phyloP scores from a whole-genome alignment of 2,888 invertebrate genomes.

The Miltochrista miniata region DNA sequence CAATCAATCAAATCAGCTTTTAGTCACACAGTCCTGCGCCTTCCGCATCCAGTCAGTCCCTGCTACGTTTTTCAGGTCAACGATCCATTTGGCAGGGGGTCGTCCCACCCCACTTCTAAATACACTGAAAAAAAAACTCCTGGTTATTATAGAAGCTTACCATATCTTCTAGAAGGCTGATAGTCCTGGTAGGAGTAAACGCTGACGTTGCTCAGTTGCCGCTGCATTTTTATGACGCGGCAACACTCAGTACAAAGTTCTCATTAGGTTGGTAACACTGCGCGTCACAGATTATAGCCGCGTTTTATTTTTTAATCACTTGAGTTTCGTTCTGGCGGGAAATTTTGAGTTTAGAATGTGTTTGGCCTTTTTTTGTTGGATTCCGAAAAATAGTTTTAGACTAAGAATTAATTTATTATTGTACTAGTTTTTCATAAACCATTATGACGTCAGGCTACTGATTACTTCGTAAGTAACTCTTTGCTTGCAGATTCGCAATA shows the following conservation, averaged over 20 bases:
- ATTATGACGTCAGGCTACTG: too few species aligned
- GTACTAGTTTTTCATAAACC: too few species aligned
- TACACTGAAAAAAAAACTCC: too few species aligned
- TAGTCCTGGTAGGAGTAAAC: constrained; percentile 76
- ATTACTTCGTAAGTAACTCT: too few species aligned
- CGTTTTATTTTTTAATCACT: constrained; percentile 11
- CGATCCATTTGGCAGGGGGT: too few species aligned
- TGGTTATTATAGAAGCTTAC: constrained; percentile 42
- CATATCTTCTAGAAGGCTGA: constrained; percentile 73
- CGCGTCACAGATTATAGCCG: constrained; percentile 24
- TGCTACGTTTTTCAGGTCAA: too few species aligned
- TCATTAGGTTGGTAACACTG: constrained; percentile 43
- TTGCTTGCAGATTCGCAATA: too few species aligned
- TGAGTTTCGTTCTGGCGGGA: constrained; percentile 7
- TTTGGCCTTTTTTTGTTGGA: constrained; percentile 7
- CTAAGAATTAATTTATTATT: too few species aligned
- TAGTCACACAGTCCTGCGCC: too few species aligned
- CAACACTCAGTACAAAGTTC: constrained; percentile 42
- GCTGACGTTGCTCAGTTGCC: constrained; percentile 77
- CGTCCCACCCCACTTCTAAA: too few species aligned
- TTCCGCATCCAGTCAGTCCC: too few species aligned
- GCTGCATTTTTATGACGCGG: constrained; percentile 60
- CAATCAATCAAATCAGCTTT: too few species aligned
- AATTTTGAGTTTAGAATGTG: constrained; percentile 4
- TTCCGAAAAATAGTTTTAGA: not conserved